Base-by-base conservation (phyloP, 2,888 invertebrate species). In the Erebia epiphron region DNA sequence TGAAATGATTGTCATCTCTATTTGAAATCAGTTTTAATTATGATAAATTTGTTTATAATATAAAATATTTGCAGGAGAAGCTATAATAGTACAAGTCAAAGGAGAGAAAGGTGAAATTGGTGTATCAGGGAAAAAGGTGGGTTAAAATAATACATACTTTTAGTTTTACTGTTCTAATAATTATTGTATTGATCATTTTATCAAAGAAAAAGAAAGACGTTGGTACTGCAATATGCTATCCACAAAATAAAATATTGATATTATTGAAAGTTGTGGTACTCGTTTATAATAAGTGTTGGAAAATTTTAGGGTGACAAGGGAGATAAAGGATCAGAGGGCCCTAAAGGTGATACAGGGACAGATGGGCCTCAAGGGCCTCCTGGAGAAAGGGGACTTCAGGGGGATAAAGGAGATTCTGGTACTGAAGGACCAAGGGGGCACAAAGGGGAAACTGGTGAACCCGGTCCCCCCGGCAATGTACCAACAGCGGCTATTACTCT, bases 391-490 rank as follows among this genome's bases (percentile, higher is more conserved):
- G 97, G 97, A 58, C 91, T 92, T n/a, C 94, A 94, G 80, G 95
- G 95, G 2, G 83, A 86, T 2, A 94, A 93, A 80, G 96, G 96
- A 73, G 94, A 95, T 3, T 87, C 71, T 0, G 90, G 90, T 0
- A 75, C 77, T 3, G 66, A 69, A 5, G 89, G 90, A 8, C 79
- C 75, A 0, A 73, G 60, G 56, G 89, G 89, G 0, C 65, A 70
- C 13, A 95, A 96, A 86, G 98, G 98, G 73, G 96, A 97, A 74
- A 94, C 95, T 1, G 97, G 97, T 63, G 88, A 89, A 72, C 93
- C 95, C 73, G 97, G 97, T 43, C 84, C 86, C 0, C 78, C 93
- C 52, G 97, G 78, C 65, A 77, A 75, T 61, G 75, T 78, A 18
- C 71, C 79, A 35, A 54, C 64, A 11, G 68, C 79, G 41, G 74